Percentiles rank a stretch among this genome's conserved stretches.
These are phyloP conservation scores for Galeopterus variegatus DNA, from an alignment of 2,113 vertebrate genomes.

Conservation along the genomic window DNA sequence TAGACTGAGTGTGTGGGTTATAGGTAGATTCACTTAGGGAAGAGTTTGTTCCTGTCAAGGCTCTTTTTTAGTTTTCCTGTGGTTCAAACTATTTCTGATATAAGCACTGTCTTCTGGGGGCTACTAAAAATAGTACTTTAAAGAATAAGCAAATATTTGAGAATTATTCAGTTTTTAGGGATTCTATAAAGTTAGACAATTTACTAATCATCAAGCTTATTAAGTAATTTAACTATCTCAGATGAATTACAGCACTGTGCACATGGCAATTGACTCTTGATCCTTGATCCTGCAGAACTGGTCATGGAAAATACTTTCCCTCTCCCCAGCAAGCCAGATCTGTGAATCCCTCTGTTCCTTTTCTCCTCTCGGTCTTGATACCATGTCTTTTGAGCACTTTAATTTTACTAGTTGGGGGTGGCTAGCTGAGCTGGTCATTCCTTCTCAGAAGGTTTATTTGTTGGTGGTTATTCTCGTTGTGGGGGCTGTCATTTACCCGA, in stretches of 20 bases:
- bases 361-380: background rate
- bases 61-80: conserved; percentile 37
- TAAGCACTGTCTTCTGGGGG: background rate
- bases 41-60: background rate
- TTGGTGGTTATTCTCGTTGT: background rate
- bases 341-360: background rate
- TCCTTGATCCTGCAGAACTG: background rate
- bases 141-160: conserved; percentile 5
- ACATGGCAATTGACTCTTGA: background rate
- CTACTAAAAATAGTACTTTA: conserved; percentile 10
- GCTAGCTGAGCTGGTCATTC: background rate
- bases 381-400: background rate
- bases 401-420: background rate
- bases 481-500: background rate
- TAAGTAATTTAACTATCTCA: background rate
- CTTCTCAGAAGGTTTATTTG: background rate
- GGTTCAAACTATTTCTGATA: conserved; percentile 32
- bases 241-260: background rate
- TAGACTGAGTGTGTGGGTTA: conserved; percentile 58
- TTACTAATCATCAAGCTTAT: background rate
- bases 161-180: background rate
- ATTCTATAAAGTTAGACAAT: background rate
- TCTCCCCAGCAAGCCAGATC: background rate
- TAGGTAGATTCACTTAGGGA: conserved; percentile 43
- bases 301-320: background rate